Evolutionary conservation across 1,140 invertebrate genomes (phyloP).

Genomic region (Notospermus geniculatus): DNA sequence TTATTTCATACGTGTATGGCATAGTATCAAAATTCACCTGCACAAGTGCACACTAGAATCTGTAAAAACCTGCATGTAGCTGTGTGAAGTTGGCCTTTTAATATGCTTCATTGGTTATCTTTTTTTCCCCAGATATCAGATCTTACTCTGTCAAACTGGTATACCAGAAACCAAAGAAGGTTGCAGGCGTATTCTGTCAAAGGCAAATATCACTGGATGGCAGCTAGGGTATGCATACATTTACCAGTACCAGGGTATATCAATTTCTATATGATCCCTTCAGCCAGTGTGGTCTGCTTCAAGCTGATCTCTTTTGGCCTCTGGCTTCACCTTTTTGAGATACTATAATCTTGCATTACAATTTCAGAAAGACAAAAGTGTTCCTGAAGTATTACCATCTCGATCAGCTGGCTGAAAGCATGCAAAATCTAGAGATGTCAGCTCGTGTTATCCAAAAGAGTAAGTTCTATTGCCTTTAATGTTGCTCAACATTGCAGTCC

Average conservation of each 20-base stretch:
- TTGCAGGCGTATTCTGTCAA: slow-evolving; percentile 69
- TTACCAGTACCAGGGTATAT: no score
- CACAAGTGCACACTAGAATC: no score
- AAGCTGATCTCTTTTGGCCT: not conserved
- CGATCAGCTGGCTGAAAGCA: slow-evolving; percentile 66
- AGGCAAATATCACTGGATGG: slow-evolving; percentile 79
- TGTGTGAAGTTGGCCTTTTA: no score
- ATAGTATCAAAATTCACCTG: no score
- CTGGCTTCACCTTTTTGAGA: not conserved
- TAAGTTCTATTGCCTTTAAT: no score
- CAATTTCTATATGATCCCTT: no score
- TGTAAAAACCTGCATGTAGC: no score
- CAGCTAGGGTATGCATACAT: slow-evolving; percentile 78
- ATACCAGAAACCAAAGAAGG: slow-evolving; percentile 70
- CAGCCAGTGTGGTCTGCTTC: no score
- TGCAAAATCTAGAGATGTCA: slow-evolving; percentile 34
- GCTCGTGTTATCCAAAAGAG: slow-evolving; percentile 41
- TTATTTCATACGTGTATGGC: no score
- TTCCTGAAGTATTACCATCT: slow-evolving; percentile 85
- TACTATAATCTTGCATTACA: slow-evolving; percentile 7
- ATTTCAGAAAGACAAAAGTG: slow-evolving; percentile 59
- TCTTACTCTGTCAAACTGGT: slow-evolving; percentile 44
- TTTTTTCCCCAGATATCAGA: slow-evolving; percentile 37
- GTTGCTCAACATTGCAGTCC: no score
- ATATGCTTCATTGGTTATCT: no score